phyloP scores from a whole-genome alignment of 2,888 invertebrate genomes.

The Brachyptera risi region DNA sequence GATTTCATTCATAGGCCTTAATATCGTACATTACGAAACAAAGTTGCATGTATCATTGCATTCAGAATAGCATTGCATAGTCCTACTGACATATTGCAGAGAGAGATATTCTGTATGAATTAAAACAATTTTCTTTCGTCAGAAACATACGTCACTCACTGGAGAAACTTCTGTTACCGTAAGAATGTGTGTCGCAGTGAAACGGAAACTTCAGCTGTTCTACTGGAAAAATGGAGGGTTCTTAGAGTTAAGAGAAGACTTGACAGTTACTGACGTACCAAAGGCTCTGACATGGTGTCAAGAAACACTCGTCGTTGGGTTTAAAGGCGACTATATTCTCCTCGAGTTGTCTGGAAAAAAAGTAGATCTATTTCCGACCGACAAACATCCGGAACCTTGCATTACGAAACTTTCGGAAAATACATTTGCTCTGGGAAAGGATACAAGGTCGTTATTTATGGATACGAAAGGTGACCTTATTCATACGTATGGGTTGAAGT shows the following conservation, averaged over 20 bases:
- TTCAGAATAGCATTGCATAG: too few species aligned
- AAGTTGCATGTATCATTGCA: too few species aligned
- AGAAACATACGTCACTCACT: conserved; percentile 59
- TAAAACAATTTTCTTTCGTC: too few species aligned
- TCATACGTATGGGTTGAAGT: conserved; percentile 68
- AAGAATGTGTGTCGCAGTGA: conserved; percentile 84
- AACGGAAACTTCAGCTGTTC: conserved; percentile 78
- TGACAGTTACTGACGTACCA: conserved; percentile 75
- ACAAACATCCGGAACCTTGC: conserved; percentile 76
- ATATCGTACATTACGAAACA: too few species aligned
- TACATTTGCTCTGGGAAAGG: conserved; percentile 78
- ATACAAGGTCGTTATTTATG: conserved; percentile 81
- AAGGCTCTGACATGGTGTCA: conserved; percentile 77
- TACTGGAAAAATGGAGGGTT: conserved; percentile 86
- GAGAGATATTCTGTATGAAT: too few species aligned
- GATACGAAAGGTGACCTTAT: conserved; percentile 67
- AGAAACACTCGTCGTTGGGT: conserved; percentile 82
- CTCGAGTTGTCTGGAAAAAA: conserved; percentile 55
- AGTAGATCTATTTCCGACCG: conserved; percentile 81
- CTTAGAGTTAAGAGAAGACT: conserved; percentile 64
- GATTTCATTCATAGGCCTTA: too few species aligned
- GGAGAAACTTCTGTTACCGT: conserved; percentile 72
- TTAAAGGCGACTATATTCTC: conserved; percentile 74
- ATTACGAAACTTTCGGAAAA: conserved; percentile 72
- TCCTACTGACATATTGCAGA: too few species aligned